Conservation (phyloP, 2,888 invertebrate genomes). For the Agrochola lota region DNA sequence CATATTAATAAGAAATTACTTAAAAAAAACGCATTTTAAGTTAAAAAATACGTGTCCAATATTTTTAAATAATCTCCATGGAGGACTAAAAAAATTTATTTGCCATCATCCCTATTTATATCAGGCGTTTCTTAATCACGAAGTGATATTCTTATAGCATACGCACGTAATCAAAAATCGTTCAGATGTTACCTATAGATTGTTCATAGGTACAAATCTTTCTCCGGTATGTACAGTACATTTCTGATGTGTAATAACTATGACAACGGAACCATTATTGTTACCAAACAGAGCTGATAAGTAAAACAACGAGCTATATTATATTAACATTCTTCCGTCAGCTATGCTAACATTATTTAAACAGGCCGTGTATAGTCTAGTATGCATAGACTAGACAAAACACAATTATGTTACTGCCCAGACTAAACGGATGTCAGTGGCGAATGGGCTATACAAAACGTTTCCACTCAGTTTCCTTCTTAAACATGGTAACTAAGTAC, state of each 20-base stretch:
- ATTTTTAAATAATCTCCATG: too few relatives aligned
- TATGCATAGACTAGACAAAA: slow-evolving; percentile 11
- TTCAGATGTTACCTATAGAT: neutral
- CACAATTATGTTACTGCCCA: neutral
- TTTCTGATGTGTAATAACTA: slow-evolving; percentile 3
- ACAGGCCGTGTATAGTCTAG: neutral
- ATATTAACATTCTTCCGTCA: slow-evolving; percentile 6
- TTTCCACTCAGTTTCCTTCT: neutral
- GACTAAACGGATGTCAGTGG: neutral
- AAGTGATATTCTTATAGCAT: too few relatives aligned
- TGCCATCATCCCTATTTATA: too few relatives aligned
- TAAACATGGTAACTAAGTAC: neutral
- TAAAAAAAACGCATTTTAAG: too few relatives aligned
- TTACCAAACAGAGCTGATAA: slow-evolving; percentile 1
- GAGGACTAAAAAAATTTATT: too few relatives aligned
- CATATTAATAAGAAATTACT: too few relatives aligned
- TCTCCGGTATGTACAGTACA: neutral
- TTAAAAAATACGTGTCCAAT: too few relatives aligned
- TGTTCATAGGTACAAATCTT: neutral
- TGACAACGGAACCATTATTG: slow-evolving; percentile 1
- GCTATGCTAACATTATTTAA: slow-evolving; percentile 1
- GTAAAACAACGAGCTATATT: neutral
- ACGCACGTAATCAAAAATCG: neutral
- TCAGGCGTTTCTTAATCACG: too few relatives aligned
- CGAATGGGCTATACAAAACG: neutral